Evolutionary conservation across 2,797 vertebrate genomes (phyloP).

Genomic region (Sparidentex hasta): DNA sequence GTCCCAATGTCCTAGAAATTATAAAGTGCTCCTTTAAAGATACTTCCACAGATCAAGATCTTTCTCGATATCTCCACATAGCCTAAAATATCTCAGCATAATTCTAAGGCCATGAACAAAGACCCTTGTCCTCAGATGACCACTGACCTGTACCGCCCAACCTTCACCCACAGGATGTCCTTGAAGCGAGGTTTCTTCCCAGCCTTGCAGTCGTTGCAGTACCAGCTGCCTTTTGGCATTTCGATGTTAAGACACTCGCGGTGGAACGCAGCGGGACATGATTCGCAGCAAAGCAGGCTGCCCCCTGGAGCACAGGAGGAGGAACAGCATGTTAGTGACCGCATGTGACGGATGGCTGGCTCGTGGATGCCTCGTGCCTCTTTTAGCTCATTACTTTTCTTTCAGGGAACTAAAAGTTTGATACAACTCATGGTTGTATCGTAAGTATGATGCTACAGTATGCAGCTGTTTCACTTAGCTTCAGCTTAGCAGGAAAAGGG

Average conservation of each 20-base stretch:
- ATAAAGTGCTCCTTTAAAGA: too few relatives aligned
- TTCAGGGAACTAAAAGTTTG: not conserved
- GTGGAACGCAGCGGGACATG: constrained; percentile 97
- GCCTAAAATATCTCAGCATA: too few relatives aligned
- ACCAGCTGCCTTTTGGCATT: constrained; percentile 99
- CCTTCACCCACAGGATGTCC: constrained; percentile 99
- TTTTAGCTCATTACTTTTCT: not conserved
- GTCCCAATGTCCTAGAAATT: too few relatives aligned
- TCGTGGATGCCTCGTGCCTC: not conserved
- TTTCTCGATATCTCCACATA: too few relatives aligned
- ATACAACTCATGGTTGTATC: not conserved
- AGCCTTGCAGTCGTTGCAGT: constrained; percentile 97
- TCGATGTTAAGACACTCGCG: constrained; percentile 98
- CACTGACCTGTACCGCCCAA: constrained; percentile 96
- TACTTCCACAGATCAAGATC: too few relatives aligned
- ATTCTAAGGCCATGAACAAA: too few relatives aligned
- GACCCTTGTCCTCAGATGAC: not conserved
- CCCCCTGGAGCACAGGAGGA: constrained; percentile 86
- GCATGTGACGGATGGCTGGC: too few relatives aligned
- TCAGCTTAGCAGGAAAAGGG: not conserved
- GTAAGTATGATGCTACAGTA: not conserved
- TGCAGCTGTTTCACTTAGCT: not conserved
- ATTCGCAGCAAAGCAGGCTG: constrained; percentile 98
- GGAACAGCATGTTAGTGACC: not conserved
- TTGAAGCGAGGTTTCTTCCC: constrained; percentile 97